Evolutionary conservation across 2,888 invertebrate species (phyloP), one percentile per base, ranked within the genome.

Genomic region (Uropetala carovei): DNA sequence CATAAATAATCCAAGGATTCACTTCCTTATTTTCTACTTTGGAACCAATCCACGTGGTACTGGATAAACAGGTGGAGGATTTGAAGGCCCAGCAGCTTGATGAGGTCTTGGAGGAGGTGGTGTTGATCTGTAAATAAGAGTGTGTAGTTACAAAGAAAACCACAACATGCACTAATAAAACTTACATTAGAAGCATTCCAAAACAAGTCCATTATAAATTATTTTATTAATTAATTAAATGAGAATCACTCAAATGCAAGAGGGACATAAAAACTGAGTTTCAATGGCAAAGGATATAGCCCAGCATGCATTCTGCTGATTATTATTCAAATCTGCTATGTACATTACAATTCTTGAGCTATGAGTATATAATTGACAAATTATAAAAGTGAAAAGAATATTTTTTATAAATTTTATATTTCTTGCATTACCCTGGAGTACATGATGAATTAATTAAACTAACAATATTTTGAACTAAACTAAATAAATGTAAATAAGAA

Each of bases 11-110:
- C 18, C 30, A 89, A 56, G 13, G 43, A 43, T 56, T n/a, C 43
- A 64, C 13, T 60, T 13, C 64, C 89, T 64, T 18, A 7, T n/a
- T 4, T 18, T 43, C 89, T 89, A 89, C 68, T 89, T 89, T 18
- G 89, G 89, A 43, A 89, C 89, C 64, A 89, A 89, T 68, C 89
- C 89, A 64, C 89, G 89, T 18, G 89, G 43, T 18, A 89, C 89
- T 68, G 89, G 89, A 64, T 89, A 89, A 89, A 89, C 68, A 68
- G 89, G 89, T 16, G 86, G 86, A 43, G 60, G 86, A 27, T 59
- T 86, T 60, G 86, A 86, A 86, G 68, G 64, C 89, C 64, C 89
- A 43, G 89, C 64, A 56, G 64, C 18, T 43, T 64, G 43, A 14
- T 60, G 86, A 60, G 89, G 64, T 43, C 89, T 89, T 16, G 86